Percentiles rank a stretch among this genome's conserved stretches.
These are phyloP conservation scores for Burhinus oedicnemus DNA, from an alignment of 2,113 vertebrate genomes.

Conservation along the genomic window DNA sequence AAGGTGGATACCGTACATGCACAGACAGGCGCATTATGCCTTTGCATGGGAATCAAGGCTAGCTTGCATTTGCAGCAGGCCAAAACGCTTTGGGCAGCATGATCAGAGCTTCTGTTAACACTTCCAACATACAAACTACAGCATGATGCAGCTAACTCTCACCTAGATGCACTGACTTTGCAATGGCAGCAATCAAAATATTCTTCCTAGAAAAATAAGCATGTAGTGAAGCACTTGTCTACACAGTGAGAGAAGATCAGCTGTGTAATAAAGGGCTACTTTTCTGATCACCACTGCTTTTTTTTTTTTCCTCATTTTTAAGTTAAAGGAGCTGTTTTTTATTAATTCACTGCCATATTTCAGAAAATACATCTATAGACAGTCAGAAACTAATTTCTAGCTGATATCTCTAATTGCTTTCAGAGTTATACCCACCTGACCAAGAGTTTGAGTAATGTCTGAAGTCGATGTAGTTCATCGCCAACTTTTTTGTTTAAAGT, in stretches of 20 bases:
- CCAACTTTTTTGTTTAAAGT: constrained; percentile 75
- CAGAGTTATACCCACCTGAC: constrained; percentile 75
- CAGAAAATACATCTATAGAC: not conserved
- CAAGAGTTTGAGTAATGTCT: constrained; percentile 74
- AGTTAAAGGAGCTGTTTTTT: not conserved
- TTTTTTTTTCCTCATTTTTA: not conserved
- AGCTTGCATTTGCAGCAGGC: not conserved
- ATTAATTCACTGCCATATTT: not conserved
- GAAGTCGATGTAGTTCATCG: constrained; percentile 62
- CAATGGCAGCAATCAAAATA: not conserved
- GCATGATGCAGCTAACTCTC: not conserved
- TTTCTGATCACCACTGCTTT: not conserved
- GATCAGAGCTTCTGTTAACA: not conserved
- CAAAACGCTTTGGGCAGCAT: not conserved
- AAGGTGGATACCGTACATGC: not conserved
- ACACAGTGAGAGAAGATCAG: not conserved
- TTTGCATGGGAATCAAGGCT: not conserved
- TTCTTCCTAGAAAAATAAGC: not conserved
- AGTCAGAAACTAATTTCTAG: not conserved
- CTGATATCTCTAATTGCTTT: not conserved
- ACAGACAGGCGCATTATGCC: not conserved
- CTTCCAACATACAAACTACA: not conserved
- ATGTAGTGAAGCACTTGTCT: not conserved
- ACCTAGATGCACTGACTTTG: not conserved
- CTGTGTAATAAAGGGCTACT: not conserved